phyloP scores from a whole-genome alignment of 2,888 invertebrate species.

The Iselma pallidipennis region DNA sequence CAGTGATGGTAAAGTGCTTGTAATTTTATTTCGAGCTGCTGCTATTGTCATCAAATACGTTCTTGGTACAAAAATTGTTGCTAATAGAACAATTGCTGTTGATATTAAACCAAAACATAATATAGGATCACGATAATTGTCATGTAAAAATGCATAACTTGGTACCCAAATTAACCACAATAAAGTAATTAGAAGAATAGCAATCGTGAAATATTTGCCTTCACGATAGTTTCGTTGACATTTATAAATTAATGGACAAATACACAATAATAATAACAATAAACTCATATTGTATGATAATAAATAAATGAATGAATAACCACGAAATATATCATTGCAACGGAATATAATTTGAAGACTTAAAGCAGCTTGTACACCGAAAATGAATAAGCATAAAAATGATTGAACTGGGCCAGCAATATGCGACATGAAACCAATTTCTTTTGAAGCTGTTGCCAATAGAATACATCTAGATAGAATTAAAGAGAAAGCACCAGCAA shows the following conservation, averaged over 20 bases:
- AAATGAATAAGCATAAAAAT: slow-evolving; percentile 66
- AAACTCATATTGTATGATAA: slow-evolving; percentile 67
- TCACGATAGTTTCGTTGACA: slow-evolving; percentile 71
- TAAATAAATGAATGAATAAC: slow-evolving; percentile 58
- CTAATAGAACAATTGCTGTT: slow-evolving; percentile 65
- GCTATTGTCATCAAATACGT: slow-evolving; percentile 70
- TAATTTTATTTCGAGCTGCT: slow-evolving; percentile 64
- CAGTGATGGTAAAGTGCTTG: slow-evolving; percentile 60
- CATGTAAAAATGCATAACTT: slow-evolving; percentile 59
- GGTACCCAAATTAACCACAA: slow-evolving; percentile 67
- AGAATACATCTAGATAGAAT: slow-evolving; percentile 67
- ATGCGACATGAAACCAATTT: slow-evolving; percentile 70
- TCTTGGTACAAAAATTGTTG: slow-evolving; percentile 69
- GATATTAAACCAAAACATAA: slow-evolving; percentile 65
- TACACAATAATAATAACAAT: slow-evolving; percentile 60
- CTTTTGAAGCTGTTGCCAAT: slow-evolving; percentile 67
- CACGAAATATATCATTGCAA: slow-evolving; percentile 57
- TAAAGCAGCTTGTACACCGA: slow-evolving; percentile 63
- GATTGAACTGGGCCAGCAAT: slow-evolving; percentile 72
- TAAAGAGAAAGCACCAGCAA: slow-evolving; percentile 66
- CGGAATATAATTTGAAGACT: slow-evolving; percentile 57
- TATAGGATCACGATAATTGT: slow-evolving; percentile 62
- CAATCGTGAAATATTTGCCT: slow-evolving; percentile 62
- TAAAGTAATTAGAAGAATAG: slow-evolving; percentile 59
- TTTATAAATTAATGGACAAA: slow-evolving; percentile 65